These are phyloP conservation scores for Corythoichthys haematopterus DNA, from an alignment of 2,113 vertebrate species.

Conservation along the genomic window DNA sequence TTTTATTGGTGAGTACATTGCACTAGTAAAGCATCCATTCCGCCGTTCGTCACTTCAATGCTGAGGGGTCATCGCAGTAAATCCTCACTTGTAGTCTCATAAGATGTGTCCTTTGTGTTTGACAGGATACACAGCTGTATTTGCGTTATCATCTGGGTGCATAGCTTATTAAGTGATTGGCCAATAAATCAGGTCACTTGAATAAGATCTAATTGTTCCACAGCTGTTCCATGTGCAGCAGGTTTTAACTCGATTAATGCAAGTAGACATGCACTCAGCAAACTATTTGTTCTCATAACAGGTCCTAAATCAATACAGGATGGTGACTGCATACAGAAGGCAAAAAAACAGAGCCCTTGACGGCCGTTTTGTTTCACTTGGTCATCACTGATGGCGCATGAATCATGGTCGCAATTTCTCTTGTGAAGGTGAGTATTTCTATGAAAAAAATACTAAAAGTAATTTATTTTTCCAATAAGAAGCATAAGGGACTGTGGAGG, in stretches of 20 bases:
- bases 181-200: too few relatives aligned
- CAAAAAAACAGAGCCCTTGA: slow-evolving; percentile 5
- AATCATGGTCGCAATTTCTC: not conserved
- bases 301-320: slow-evolving; percentile 16
- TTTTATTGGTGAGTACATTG: slow-evolving; percentile 30
- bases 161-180: too few relatives aligned
- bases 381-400: not conserved
- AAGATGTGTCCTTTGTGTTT: slow-evolving; percentile 24
- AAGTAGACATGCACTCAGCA: slow-evolving; percentile 6
- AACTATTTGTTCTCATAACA: slow-evolving; percentile 19
- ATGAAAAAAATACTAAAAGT: too few relatives aligned
- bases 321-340: not conserved
- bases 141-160: too few relatives aligned
- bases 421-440: not conserved
- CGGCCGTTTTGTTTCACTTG: slow-evolving; percentile 14
- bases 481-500: too few relatives aligned
- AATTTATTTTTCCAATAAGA: too few relatives aligned
- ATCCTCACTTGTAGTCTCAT: not conserved
- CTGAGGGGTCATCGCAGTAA: slow-evolving; percentile 10
- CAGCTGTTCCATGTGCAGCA: not conserved
- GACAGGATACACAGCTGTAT: slow-evolving; percentile 3
- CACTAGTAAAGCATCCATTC: slow-evolving; percentile 4
- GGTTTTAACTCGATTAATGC: slow-evolving; percentile 23
- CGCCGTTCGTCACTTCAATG: slow-evolving; percentile 31
- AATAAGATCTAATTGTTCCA: slow-evolving; percentile 25